phyloP scores from a whole-genome alignment of 2,888 invertebrate genomes.

The Tenthredo mesomela region DNA sequence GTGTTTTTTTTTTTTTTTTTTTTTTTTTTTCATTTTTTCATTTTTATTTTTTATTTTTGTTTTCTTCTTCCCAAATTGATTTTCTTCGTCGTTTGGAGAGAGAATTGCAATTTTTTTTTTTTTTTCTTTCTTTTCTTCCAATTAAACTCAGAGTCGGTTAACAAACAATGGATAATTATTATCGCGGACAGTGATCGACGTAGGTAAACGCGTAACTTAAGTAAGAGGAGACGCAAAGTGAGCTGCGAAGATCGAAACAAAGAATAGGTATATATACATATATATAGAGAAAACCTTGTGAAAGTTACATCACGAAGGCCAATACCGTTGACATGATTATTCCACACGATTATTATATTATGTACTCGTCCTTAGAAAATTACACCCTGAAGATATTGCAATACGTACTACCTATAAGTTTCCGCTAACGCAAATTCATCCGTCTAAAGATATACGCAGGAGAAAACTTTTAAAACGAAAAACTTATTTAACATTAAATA shows the following conservation, averaged over 20 bases:
- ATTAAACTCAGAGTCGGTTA: no score
- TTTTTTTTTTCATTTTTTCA: not conserved
- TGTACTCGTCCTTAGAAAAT: not conserved
- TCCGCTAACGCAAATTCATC: not conserved
- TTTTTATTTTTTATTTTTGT: no score
- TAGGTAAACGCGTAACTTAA: not conserved
- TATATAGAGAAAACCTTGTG: conserved; percentile 68
- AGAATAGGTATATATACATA: conserved; percentile 54
- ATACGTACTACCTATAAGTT: not conserved
- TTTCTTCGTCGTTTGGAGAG: not conserved
- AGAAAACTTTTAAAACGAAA: not conserved
- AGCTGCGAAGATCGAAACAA: conserved; percentile 55
- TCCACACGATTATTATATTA: not conserved
- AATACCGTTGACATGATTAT: conserved; percentile 57
- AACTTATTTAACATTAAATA: not conserved
- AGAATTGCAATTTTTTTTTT: not conserved
- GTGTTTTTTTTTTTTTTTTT: not conserved
- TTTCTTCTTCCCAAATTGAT: not conserved
- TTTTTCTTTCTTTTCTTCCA: not conserved
- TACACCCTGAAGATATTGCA: not conserved
- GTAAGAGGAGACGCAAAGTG: not conserved
- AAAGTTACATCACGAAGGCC: conserved; percentile 75
- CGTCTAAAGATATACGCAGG: not conserved
- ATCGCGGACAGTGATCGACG: conserved; percentile 24
- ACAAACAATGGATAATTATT: conserved; percentile 41